Conservation (phyloP, 2,888 invertebrate species). For the Tachina fera region DNA sequence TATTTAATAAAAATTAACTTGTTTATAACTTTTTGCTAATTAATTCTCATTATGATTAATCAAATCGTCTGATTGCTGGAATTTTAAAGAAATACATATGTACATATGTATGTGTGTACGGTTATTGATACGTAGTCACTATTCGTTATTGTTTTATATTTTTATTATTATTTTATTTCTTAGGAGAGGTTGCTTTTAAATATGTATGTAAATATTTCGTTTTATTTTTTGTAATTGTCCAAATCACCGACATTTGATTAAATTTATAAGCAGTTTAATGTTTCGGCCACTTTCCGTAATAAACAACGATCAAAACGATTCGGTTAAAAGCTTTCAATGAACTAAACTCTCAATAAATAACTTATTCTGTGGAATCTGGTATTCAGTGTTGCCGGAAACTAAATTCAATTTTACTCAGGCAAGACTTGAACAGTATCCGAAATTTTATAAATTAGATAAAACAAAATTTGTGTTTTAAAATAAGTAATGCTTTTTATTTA, state of each 20-base stretch:
- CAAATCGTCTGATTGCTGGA: too few relatives aligned
- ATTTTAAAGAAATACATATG: not conserved
- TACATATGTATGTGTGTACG: not conserved
- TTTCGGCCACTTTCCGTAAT: conserved; percentile 44
- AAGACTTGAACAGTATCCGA: too few relatives aligned
- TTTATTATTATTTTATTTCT: not conserved
- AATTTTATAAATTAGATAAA: not conserved
- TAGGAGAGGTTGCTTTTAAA: not conserved
- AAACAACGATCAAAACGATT: conserved; percentile 39
- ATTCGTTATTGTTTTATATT: not conserved
- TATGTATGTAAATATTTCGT: conserved; percentile 3
- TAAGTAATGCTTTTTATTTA: too few relatives aligned
- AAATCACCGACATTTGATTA: not conserved
- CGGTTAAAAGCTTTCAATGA: conserved; percentile 56
- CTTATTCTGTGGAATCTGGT: not conserved
- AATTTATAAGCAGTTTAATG: not conserved
- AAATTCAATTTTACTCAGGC: too few relatives aligned
- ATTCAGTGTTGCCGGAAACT: not conserved
- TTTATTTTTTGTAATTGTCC: not conserved
- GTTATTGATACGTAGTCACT: not conserved
- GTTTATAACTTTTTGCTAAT: not conserved
- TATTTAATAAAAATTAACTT: not conserved
- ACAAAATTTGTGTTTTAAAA: not conserved
- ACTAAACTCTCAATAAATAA: conserved; percentile 55
- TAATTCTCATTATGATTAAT: too few relatives aligned